A percentile compares a stretch with the other conserved stretches of the same genome.
phyloP scores from a whole-genome alignment of 2,888 invertebrate species.

The Morinoia aosen region DNA sequence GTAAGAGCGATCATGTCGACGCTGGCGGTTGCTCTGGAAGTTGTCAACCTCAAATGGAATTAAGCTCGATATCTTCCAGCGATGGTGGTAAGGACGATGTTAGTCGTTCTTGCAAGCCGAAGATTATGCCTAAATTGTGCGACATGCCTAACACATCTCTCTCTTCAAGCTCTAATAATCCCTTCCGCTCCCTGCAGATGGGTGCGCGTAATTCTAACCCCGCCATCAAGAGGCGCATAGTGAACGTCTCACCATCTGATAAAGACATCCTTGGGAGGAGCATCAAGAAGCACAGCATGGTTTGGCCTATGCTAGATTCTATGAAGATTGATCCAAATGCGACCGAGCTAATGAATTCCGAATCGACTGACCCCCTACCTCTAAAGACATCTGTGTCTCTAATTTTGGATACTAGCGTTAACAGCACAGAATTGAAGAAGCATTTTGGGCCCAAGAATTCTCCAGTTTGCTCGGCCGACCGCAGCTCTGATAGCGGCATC shows the following conservation, averaged over 20 bases:
- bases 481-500: conserved; percentile 1
- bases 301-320: not conserved
- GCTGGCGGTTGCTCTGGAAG: not conserved
- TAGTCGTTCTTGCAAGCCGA: not conserved
- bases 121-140: not conserved
- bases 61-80: not conserved
- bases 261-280: not conserved
- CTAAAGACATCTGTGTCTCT: not conserved
- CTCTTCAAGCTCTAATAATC: not conserved
- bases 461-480: not conserved
- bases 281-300: not conserved
- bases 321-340: not conserved
- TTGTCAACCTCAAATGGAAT: not conserved
- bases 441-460: not conserved
- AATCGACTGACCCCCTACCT: not conserved
- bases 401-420: not conserved
- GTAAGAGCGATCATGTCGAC: not conserved
- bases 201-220: not conserved
- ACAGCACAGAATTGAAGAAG: not conserved
- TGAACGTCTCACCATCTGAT: not conserved
- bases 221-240: not conserved
- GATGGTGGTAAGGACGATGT: not conserved
- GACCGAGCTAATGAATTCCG: not conserved
- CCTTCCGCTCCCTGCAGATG: not conserved
- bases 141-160: not conserved